Base-by-base conservation (phyloP, 2,888 invertebrate genomes). In the Chrysolina haemoptera region DNA sequence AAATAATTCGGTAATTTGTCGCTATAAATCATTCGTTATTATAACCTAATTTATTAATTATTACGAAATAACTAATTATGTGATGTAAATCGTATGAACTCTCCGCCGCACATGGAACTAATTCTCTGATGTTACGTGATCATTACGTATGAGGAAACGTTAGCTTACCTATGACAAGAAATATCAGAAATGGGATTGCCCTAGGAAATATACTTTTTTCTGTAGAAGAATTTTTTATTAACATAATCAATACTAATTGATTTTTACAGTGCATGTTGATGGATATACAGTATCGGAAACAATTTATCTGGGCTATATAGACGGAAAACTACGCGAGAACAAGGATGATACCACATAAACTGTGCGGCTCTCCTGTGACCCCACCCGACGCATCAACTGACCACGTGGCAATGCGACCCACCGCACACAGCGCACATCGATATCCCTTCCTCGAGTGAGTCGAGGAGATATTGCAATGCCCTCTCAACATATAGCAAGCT, bases 1-100 rank as follows among this genome's bases (percentile, higher is more conserved):
- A 35, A 59, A 59, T 59, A 35, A 59, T 27, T 35, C 35, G 59
- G 59, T 59, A 22, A 59, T 27, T 59, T 59, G 27, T 35, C 35
- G 59, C 59, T n/a, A 59, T 59, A 59, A 59, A 59, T 59, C 59
- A 59, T 5, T n/a, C 10, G 59, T 9, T 59, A 35, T 59, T 22
- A 35, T 27, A 27, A 35, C 35, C 14, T 59, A n/a, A 59, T 59
- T 35, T 59, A 16, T 59, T 14, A n/a, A 16, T 59, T n/a, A 35
- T 59, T 59, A 59, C 9, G 59, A 59, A 59, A 59, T 35, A 27
- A 59, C 59, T 59, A 59, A 59, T 59, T 35, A 59, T 35, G 14
- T 35, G 59, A 59, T 59, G 59, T 35, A 27, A 27, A 59, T n/a
- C n/a, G 16, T n/a, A 35, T n/a, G 8, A n/a, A 59, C n/a, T 35